phyloP scores from a whole-genome alignment of 2,888 invertebrate genomes.

The Parnassius glacialis region DNA sequence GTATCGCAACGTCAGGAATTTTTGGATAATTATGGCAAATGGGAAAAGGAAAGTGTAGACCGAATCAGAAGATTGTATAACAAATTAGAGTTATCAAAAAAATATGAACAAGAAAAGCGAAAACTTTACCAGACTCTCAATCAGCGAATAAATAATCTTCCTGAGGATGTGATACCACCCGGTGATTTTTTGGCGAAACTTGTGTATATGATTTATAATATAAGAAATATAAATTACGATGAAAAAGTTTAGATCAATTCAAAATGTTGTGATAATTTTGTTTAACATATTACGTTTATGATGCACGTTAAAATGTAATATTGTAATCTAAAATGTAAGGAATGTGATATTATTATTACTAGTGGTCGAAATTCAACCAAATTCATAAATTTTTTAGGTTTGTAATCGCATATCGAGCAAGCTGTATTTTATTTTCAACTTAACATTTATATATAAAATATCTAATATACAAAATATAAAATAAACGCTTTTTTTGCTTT shows the following conservation, averaged over 20 bases:
- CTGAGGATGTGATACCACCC: slow-evolving; percentile 11
- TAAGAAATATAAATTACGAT: slow-evolving; percentile 12
- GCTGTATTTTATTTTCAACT: too few species aligned
- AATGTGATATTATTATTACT: too few species aligned
- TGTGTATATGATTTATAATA: slow-evolving; percentile 4
- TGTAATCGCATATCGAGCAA: too few species aligned
- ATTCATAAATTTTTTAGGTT: too few species aligned
- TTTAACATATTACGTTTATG: too few species aligned
- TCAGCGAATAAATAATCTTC: slow-evolving; percentile 5
- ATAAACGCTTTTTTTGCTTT: too few species aligned
- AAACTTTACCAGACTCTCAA: slow-evolving; percentile 6
- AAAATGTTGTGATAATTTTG: too few species aligned
- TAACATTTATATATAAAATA: too few species aligned
- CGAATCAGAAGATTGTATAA: slow-evolving; percentile 22
- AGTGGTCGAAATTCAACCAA: too few species aligned
- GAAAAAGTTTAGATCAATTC: background rate
- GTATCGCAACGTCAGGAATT: slow-evolving; percentile 84
- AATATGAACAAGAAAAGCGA: slow-evolving; percentile 4
- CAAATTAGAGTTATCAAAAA: slow-evolving; percentile 4
- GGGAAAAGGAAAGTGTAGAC: slow-evolving; percentile 80
- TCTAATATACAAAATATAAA: too few species aligned
- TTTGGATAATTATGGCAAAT: slow-evolving; percentile 83
- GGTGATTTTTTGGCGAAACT: slow-evolving; percentile 9
- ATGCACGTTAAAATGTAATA: too few species aligned
- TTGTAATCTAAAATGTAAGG: too few species aligned